Conservation (phyloP, 2,888 invertebrate species). For the Exephanes ischioxanthus region DNA sequence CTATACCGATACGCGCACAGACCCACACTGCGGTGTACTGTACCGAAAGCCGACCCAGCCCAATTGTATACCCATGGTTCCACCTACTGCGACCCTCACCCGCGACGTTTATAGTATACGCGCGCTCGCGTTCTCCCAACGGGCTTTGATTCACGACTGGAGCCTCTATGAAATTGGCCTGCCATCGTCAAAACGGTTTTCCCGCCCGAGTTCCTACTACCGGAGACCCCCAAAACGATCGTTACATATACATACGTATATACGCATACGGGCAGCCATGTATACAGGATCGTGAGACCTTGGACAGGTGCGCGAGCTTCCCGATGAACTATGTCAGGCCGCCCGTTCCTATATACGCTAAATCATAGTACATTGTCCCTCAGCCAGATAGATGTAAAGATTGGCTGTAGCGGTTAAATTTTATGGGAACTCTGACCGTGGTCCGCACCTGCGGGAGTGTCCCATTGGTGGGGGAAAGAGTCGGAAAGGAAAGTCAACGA, state of each 20-base stretch:
- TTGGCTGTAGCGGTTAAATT: conserved; percentile 25
- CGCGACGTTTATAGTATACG: conserved; percentile 43
- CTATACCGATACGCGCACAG: background rate
- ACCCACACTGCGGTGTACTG: background rate
- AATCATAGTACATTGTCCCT: conserved; percentile 25
- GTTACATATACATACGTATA: background rate
- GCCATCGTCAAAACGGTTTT: conserved; percentile 70
- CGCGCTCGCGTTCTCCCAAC: conserved; percentile 72
- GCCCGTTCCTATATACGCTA: conserved; percentile 23
- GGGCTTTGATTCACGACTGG: conserved; percentile 77
- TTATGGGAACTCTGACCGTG: background rate
- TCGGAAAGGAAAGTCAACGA: background rate
- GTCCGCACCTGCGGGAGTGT: background rate
- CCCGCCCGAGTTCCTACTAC: conserved; percentile 30
- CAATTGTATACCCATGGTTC: conserved; percentile 39
- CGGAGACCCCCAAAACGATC: conserved; percentile 22
- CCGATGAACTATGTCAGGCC: conserved; percentile 31
- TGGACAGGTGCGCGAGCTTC: conserved; percentile 52
- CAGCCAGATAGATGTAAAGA: conserved; percentile 23
- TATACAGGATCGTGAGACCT: background rate
- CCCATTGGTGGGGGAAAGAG: background rate
- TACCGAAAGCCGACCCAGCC: conserved; percentile 33
- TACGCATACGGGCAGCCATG: background rate
- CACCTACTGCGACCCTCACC: conserved; percentile 56
- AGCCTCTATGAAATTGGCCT: conserved; percentile 76